phyloP scores from a whole-genome alignment of 2,797 vertebrate species.

The Alca torda region DNA sequence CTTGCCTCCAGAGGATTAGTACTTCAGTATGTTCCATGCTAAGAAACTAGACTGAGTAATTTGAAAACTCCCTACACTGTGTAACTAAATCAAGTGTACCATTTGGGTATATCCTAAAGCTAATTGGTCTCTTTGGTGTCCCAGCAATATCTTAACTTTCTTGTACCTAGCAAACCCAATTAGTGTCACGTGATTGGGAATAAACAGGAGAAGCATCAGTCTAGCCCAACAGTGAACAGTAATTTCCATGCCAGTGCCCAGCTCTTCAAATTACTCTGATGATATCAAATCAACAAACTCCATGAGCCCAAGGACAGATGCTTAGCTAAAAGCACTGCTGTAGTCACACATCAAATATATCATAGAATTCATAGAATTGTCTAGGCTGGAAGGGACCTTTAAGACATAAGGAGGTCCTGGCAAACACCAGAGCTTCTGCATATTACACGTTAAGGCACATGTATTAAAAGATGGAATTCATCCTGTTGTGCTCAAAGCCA shows the following conservation, averaged over 20 bases:
- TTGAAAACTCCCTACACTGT: constrained; percentile 19
- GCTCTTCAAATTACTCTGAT: neutral
- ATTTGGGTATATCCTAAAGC: neutral
- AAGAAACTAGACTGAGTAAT: constrained; percentile 29
- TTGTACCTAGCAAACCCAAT: neutral
- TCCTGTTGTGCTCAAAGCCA: neutral
- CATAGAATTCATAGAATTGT: neutral
- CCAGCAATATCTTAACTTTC: neutral
- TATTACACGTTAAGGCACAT: neutral
- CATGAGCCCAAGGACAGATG: neutral
- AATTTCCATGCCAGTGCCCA: neutral
- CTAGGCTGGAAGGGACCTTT: neutral
- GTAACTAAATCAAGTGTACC: neutral
- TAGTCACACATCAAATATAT: neutral
- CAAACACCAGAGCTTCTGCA: neutral
- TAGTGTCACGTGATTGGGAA: neutral
- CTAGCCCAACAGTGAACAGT: neutral
- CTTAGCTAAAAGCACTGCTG: neutral
- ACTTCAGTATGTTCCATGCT: neutral
- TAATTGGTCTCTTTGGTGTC: neutral
- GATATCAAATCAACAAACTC: neutral
- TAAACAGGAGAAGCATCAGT: neutral
- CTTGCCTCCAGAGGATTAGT: constrained; percentile 28
- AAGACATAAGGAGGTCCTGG: neutral
- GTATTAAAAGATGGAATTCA: neutral